Evolutionary conservation across 1,140 invertebrate species (phyloP).

Genomic region (Polypedilum vanderplanki): DNA sequence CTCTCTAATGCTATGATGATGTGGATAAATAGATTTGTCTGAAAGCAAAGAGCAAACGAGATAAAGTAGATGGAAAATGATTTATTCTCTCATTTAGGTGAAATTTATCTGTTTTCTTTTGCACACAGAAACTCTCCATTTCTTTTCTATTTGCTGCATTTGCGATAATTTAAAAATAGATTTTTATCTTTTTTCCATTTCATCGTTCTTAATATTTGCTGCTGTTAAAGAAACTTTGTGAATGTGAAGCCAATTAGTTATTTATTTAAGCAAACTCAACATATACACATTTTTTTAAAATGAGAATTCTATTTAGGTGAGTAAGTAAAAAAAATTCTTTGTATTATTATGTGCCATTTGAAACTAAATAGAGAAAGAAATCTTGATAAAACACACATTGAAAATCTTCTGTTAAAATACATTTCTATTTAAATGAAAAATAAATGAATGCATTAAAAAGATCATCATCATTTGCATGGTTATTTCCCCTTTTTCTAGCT

Average conservation of each 20-base stretch:
- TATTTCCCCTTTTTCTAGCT: no score
- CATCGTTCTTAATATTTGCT: background rate
- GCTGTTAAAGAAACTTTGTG: background rate
- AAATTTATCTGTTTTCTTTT: slow-evolving; percentile 23
- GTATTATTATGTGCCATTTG: background rate
- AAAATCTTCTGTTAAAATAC: no score
- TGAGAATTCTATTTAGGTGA: background rate
- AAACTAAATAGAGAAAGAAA: background rate
- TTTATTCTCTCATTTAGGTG: slow-evolving; percentile 26
- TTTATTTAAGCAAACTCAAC: slow-evolving; percentile 11
- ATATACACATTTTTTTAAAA: background rate
- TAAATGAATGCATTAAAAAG: no score
- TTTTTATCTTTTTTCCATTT: background rate
- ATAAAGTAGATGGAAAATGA: slow-evolving; percentile 20
- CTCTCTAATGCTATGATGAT: slow-evolving; percentile 16
- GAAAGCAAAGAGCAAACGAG: background rate
- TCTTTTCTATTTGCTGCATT: background rate
- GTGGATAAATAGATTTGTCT: slow-evolving; percentile 25
- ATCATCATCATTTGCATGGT: no score
- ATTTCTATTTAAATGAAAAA: no score
- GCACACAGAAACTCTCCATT: background rate
- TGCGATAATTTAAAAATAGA: slow-evolving; percentile 25
- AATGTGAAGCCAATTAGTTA: slow-evolving; percentile 19
- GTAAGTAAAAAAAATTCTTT: background rate
- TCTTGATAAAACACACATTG: no score